A percentile compares a stretch with the other conserved stretches of the same genome.
phyloP scores from a whole-genome alignment of 2,888 invertebrate genomes.

The Mythimna albipuncta region DNA sequence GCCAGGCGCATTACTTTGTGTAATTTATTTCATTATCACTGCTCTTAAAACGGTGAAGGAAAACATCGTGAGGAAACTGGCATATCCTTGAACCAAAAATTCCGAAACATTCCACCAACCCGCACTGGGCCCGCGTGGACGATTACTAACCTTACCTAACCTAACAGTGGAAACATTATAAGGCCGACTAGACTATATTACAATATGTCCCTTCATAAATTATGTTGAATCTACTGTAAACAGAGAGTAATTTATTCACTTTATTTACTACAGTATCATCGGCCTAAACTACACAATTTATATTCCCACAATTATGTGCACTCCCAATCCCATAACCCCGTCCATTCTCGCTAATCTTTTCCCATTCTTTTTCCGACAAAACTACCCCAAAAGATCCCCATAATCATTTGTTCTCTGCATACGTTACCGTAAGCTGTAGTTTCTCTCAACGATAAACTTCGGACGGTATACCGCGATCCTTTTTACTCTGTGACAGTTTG shows the following conservation, averaged over 20 bases:
- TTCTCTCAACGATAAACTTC: constrained; percentile 57
- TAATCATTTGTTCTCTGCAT: constrained; percentile 58
- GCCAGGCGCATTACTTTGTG: too few relatives aligned
- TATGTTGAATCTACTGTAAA: neutral
- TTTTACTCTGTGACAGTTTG: constrained; percentile 63
- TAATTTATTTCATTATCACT: too few relatives aligned
- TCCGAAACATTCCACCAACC: too few relatives aligned
- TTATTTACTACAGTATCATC: constrained; percentile 1
- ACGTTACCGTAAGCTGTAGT: constrained; percentile 57
- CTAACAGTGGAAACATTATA: too few relatives aligned
- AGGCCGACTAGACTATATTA: too few relatives aligned
- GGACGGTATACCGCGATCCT: constrained; percentile 51
- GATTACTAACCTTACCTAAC: too few relatives aligned
- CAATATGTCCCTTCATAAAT: neutral
- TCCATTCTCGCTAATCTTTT: constrained; percentile 39
- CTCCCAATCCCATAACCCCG: constrained; percentile 21
- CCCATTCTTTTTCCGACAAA: constrained; percentile 47
- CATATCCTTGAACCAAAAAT: too few relatives aligned
- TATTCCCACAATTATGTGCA: constrained; percentile 12
- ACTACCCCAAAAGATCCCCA: constrained; percentile 47
- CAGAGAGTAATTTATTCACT: neutral
- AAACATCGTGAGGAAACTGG: too few relatives aligned
- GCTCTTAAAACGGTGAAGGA: too few relatives aligned
- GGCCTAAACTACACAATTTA: constrained; percentile 4
- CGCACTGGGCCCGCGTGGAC: too few relatives aligned